Conservation (phyloP, 2,797 vertebrate genomes). For the Synaphobranchus kaupii region DNA sequence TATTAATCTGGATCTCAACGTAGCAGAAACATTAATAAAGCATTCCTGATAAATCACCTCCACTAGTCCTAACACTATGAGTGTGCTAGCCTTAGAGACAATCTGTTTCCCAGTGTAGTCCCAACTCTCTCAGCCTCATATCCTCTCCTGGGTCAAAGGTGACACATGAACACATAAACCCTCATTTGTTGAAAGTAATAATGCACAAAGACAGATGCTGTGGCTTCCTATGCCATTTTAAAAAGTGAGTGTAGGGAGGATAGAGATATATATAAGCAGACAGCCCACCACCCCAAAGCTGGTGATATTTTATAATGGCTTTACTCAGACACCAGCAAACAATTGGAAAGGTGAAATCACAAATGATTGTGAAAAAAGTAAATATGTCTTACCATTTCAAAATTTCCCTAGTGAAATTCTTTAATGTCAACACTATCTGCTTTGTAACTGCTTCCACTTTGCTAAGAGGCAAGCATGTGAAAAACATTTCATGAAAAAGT, state of each 20-base stretch:
- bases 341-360: background rate
- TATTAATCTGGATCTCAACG: slow-evolving; percentile 61
- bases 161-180: background rate
- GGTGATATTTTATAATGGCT: background rate
- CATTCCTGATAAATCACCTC: slow-evolving; percentile 44
- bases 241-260: background rate
- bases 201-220: background rate
- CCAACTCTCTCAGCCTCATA: background rate
- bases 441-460: slow-evolving; percentile 9
- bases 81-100: slow-evolving; percentile 10
- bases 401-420: background rate
- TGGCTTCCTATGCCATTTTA: background rate
- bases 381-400: background rate
- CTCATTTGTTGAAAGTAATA: background rate
- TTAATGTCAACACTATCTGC: background rate
- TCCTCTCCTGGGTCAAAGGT: slow-evolving; percentile 10
- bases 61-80: slow-evolving; percentile 37
- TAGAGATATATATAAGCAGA: background rate
- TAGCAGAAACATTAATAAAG: slow-evolving; percentile 50
- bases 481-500: background rate
- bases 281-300: background rate
- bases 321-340: background rate
- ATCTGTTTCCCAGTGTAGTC: background rate
- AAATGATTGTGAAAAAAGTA: background rate
- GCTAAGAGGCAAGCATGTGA: background rate